Percentiles rank a stretch among this genome's conserved stretches.
Evolutionary conservation across 2,797 vertebrate species (phyloP).

Genomic region (Chelmon rostratus): DNA sequence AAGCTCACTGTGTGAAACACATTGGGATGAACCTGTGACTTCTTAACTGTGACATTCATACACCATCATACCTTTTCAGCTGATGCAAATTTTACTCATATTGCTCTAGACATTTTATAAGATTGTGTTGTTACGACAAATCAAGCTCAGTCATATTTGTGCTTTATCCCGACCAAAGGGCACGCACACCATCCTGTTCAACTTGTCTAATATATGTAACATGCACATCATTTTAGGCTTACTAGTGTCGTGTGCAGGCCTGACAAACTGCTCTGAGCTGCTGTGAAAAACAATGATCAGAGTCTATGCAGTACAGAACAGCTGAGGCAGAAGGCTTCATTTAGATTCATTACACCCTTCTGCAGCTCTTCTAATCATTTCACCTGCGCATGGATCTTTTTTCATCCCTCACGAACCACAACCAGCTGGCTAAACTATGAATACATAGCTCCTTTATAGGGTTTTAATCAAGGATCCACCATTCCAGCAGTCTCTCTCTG

Average conservation of each 20-base stretch:
- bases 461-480: background rate
- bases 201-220: background rate
- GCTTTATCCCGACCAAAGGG: background rate
- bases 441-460: background rate
- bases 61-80: background rate
- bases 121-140: background rate
- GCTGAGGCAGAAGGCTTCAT: background rate
- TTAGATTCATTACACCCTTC: constrained; percentile 4
- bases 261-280: background rate
- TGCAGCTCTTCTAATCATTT: background rate
- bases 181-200: background rate
- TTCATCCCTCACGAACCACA: background rate
- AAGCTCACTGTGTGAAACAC: background rate
- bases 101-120: background rate
- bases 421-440: background rate
- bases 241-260: background rate
- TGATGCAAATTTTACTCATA: background rate
- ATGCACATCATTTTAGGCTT: background rate
- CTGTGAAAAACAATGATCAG: background rate
- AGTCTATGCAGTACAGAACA: background rate
- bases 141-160: too few species aligned
- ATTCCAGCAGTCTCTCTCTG: background rate
- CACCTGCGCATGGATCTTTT: background rate
- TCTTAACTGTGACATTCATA: background rate
- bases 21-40: background rate